Conservation (phyloP, 2,113 vertebrate genomes). For the Heloderma charlesbogerti region DNA sequence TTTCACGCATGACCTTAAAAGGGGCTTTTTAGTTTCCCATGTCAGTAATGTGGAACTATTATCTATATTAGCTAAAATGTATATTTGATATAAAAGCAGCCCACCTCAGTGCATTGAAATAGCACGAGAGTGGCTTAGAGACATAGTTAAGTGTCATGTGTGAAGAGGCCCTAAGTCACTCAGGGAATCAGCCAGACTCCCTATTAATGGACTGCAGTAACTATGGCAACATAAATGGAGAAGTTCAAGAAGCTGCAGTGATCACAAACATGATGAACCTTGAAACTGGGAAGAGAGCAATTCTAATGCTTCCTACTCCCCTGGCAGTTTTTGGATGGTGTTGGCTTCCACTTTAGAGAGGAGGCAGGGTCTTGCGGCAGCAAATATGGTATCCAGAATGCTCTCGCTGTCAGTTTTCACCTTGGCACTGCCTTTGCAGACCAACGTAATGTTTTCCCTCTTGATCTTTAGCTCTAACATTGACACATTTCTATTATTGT, state of each 20-base stretch:
- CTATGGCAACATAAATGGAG: fast-evolving
- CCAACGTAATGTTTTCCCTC: conserved; percentile 37
- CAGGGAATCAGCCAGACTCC: background rate
- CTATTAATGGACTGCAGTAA: background rate
- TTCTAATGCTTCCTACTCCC: conserved; percentile 45
- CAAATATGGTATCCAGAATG: background rate
- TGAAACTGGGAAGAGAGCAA: background rate
- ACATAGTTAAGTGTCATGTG: background rate
- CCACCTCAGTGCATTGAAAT: too few relatives aligned
- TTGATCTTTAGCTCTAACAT: background rate
- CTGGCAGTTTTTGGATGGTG: conserved; percentile 41
- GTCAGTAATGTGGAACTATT: background rate
- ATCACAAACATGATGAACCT: fast-evolving
- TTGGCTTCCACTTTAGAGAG: conserved; percentile 1
- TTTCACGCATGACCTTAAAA: background rate
- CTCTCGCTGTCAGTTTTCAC: background rate
- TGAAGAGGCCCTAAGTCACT: background rate
- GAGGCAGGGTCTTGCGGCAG: background rate
- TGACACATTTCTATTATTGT: background rate
- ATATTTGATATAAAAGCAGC: background rate
- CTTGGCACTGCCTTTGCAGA: conserved; percentile 35
- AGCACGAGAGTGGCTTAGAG: background rate
- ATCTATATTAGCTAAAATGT: background rate
- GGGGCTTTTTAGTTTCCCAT: background rate
- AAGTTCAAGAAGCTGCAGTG: background rate